Conservation (phyloP, 2,888 invertebrate species). For the Lasioglossum morio region DNA sequence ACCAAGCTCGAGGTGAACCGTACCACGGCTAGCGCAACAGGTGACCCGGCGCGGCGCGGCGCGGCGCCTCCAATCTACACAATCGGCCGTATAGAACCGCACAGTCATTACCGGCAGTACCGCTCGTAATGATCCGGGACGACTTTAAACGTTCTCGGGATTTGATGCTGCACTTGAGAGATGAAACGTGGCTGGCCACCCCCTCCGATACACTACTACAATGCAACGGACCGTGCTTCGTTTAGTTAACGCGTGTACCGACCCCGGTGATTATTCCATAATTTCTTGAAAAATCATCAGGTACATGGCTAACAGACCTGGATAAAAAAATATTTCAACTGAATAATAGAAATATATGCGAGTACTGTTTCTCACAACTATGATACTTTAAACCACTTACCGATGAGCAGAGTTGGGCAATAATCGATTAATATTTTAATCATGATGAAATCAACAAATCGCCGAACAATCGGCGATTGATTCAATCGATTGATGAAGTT, state of each 20-base stretch:
- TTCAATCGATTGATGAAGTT: no score
- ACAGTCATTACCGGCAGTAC: conserved; percentile 56
- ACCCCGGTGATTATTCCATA: no score
- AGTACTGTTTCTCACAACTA: no score
- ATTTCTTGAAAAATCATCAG: no score
- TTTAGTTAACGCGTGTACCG: background rate
- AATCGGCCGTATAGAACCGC: conserved; percentile 54
- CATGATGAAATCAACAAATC: no score
- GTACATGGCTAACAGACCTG: no score
- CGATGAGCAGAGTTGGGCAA: no score
- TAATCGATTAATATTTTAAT: no score
- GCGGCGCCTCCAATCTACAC: conserved; percentile 67
- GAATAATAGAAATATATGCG: no score
- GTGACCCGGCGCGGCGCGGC: conserved; percentile 79
- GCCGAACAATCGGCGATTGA: no score
- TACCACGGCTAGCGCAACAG: conserved; percentile 80
- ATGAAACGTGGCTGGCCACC: background rate
- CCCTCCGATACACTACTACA: background rate
- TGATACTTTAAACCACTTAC: no score
- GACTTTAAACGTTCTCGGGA: background rate
- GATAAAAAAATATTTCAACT: no score
- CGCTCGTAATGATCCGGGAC: conserved; percentile 2
- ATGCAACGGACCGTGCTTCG: background rate
- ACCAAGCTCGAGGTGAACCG: conserved; percentile 64
- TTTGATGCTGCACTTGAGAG: background rate